Percentiles rank a stretch among this genome's conserved stretches.
These are phyloP conservation scores for Trididemnum miniatum DNA, from an alignment of 23 tunicate genomes.

Conservation along the genomic window DNA sequence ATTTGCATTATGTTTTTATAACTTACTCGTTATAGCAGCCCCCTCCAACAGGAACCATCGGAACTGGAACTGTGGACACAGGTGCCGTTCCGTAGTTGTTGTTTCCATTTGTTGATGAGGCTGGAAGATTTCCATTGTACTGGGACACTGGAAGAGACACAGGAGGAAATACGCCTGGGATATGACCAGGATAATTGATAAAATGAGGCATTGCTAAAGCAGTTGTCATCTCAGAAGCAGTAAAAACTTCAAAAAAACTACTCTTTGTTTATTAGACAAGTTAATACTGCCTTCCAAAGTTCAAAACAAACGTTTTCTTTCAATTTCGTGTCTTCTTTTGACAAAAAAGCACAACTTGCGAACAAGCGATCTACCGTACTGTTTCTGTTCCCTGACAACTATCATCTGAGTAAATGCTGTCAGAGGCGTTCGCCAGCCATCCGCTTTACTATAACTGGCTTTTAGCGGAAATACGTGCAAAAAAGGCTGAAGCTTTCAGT, in stretches of 20 bases:
- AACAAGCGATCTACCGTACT: too few relatives aligned
- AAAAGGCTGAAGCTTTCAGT: constrained; percentile 3
- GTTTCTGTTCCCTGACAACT: too few relatives aligned
- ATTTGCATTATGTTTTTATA: too few relatives aligned
- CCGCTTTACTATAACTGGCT: not conserved
- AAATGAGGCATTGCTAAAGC: constrained; percentile 81
- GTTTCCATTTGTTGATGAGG: not conserved
- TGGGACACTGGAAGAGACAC: constrained; percentile 20
- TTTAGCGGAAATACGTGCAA: constrained; percentile 61
- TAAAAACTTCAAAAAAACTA: not conserved
- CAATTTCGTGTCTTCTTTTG: too few relatives aligned
- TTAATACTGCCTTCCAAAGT: not conserved
- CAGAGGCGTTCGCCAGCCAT: not conserved
- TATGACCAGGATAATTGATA: constrained; percentile 52
- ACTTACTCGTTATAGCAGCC: constrained; percentile 98
- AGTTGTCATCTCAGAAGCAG: constrained; percentile 50
- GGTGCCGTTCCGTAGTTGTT: not conserved
- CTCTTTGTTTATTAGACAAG: not conserved
- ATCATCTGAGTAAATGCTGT: not conserved
- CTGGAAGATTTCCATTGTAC: not conserved
- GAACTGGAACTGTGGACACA: constrained; percentile 42
- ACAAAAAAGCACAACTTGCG: too few relatives aligned
- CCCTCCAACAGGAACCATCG: constrained; percentile 94
- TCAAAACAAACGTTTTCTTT: not conserved
- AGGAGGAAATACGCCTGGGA: constrained; percentile 43